phyloP scores from a whole-genome alignment of 2,113 vertebrate species.

The Fregetta grallaria region DNA sequence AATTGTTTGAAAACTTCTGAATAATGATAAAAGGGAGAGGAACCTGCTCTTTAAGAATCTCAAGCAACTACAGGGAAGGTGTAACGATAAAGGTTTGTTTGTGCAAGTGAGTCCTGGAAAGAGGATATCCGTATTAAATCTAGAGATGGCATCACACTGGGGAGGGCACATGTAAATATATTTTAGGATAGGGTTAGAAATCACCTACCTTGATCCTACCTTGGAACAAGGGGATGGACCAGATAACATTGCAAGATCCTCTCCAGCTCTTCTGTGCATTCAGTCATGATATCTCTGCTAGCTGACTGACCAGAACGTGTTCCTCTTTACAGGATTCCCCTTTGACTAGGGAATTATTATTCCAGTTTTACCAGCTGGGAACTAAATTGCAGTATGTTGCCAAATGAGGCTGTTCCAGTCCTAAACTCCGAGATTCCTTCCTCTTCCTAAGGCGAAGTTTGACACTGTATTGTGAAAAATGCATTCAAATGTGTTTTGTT shows the following conservation, averaged over 20 bases:
- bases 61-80: background rate
- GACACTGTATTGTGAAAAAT: background rate
- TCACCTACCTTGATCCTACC: background rate
- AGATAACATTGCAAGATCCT: background rate
- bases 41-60: background rate
- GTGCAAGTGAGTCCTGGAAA: background rate
- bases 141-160: background rate
- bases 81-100: background rate
- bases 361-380: background rate
- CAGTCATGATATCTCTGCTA: background rate
- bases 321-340: background rate
- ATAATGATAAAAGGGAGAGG: background rate
- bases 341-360: background rate
- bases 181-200: background rate
- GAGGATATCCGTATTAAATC: background rate
- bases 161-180: background rate
- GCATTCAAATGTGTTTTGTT: background rate
- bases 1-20: background rate
- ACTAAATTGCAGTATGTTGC: background rate
- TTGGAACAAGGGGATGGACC: background rate
- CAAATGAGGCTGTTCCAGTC: background rate
- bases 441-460: background rate
- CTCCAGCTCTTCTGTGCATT: background rate
- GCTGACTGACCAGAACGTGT: background rate
- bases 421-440: background rate